Evolutionary conservation across 2,797 vertebrate genomes (phyloP).

Genomic region (Acestrorhynchus altus): DNA sequence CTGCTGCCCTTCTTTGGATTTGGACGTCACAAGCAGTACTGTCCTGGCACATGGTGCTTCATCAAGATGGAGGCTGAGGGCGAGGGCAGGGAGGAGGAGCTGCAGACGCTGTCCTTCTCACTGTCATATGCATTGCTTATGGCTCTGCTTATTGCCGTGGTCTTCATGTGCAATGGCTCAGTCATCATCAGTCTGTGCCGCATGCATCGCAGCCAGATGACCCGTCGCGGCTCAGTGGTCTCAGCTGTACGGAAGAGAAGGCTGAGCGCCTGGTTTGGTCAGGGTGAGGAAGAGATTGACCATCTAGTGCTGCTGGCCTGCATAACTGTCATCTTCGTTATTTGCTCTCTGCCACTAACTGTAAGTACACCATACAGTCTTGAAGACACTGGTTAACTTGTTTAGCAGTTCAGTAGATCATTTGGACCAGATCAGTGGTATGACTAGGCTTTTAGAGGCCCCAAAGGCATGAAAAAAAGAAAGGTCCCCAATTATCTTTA

Average conservation of each 20-base stretch:
- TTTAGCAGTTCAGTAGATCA: neutral
- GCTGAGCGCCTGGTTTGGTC: conserved; percentile 77
- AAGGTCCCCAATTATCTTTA: neutral
- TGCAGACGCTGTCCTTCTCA: conserved; percentile 79
- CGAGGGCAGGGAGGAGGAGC: conserved; percentile 55
- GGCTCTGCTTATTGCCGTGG: conserved; percentile 82
- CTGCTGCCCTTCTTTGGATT: conserved; percentile 80
- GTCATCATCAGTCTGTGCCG: conserved; percentile 87
- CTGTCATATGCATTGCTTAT: conserved; percentile 84
- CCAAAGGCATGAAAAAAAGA: neutral
- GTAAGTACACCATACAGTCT: conserved; percentile 74
- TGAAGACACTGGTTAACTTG: neutral
- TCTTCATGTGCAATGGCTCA: conserved; percentile 85
- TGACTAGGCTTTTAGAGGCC: neutral
- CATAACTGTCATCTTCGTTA: conserved; percentile 87
- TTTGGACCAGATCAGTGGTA: neutral
- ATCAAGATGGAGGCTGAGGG: conserved; percentile 82
- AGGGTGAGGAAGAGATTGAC: conserved; percentile 86
- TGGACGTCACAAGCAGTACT: conserved; percentile 86
- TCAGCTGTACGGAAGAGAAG: conserved; percentile 68
- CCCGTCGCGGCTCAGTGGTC: conserved; percentile 75
- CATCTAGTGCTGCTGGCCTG: conserved; percentile 85
- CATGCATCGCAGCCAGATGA: conserved; percentile 85
- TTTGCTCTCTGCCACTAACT: conserved; percentile 89
- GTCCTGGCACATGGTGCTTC: conserved; percentile 92